Evolutionary conservation across 2,113 vertebrate species (phyloP), one percentile per base, ranked within the genome.

Genomic region (Cynopterus brachyotis): DNA sequence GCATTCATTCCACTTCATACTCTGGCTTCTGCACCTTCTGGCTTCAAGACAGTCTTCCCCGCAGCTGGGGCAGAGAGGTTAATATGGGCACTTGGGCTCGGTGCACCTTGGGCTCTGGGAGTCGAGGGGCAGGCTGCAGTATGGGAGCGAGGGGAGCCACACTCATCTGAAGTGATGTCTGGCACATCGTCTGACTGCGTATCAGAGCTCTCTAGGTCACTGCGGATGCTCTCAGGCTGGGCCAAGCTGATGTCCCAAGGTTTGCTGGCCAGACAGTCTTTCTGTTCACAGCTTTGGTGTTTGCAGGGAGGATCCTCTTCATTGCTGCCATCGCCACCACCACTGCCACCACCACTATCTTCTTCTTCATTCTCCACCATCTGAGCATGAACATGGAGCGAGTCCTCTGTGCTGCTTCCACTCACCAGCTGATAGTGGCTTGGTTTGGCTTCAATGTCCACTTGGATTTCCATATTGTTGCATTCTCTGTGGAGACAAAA

Each of bases 401-500:
- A 99, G 97, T 99, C 99, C 98, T 99, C 99, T 0, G 99, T 99
- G 40, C 99, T 99, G 98, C 99, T 99, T 81, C 98, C 97, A 24
- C 99, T 99, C 96, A 99, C 99, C 97, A 99, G 98, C 98, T 99
- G 99, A 98, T 99, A 99, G 97, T 99, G 99, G 93, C 99, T 99
- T 81, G 99, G 99, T 98, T 99, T 99, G 98, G 99, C 99, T 97
- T 99, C 99, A 4, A 99, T 99, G 99, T 99, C 99, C 98, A 99
- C 99, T 98, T 99, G 99, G 98, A 99, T 99, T 98, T 99, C 99
- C 98, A 99, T 99, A 98, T 99, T 99, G 96, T 99, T 99, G 98
- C 99, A 99, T 96, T 99, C 99, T 98, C 99, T 99, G 98, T 95
- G 98, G 97, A 81, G 95, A 97, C 92, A 97, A 87, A 87, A 96